Evolutionary conservation across 2,113 vertebrate species (phyloP).

Genomic region (Cercopithecus mona): DNA sequence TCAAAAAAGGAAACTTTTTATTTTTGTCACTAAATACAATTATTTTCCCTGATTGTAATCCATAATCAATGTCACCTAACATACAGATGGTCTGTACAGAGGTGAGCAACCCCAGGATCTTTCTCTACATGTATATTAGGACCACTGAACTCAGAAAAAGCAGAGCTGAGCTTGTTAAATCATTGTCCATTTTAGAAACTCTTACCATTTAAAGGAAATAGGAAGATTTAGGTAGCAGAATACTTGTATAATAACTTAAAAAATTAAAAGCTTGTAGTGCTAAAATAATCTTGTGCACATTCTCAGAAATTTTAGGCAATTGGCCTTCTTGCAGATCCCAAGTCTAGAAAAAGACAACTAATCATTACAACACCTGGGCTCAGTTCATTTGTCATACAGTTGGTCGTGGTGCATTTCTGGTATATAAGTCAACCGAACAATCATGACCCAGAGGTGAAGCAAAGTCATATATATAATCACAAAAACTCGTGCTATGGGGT

Average conservation of each 20-base stretch:
- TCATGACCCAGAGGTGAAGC: conserved; percentile 98
- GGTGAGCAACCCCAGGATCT: background rate
- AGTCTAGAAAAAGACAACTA: background rate
- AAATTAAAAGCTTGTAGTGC: conserved; percentile 72
- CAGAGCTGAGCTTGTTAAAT: conserved; percentile 46
- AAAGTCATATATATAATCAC: conserved; percentile 97
- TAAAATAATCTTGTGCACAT: conserved; percentile 30
- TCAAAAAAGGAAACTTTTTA: conserved; percentile 79
- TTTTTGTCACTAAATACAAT: conserved; percentile 82
- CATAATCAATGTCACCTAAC: conserved; percentile 68
- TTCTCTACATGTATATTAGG: background rate
- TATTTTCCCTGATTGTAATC: conserved; percentile 81
- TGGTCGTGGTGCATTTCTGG: conserved; percentile 94
- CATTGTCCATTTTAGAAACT: conserved; percentile 57
- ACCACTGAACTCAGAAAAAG: conserved; percentile 47
- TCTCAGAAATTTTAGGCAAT: conserved; percentile 14
- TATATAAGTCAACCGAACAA: conserved; percentile 96
- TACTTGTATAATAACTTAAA: conserved; percentile 64
- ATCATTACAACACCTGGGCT: background rate
- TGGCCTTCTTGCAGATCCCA: background rate
- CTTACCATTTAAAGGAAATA: conserved; percentile 53
- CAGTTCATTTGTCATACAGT: conserved; percentile 87
- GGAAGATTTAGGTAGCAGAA: conserved; percentile 45
- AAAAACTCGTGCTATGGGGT: conserved; percentile 95
- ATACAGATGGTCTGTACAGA: conserved; percentile 20